These are phyloP conservation scores for Bucorvus abyssinicus DNA, from an alignment of 2,797 vertebrate species.

Conservation along the genomic window DNA sequence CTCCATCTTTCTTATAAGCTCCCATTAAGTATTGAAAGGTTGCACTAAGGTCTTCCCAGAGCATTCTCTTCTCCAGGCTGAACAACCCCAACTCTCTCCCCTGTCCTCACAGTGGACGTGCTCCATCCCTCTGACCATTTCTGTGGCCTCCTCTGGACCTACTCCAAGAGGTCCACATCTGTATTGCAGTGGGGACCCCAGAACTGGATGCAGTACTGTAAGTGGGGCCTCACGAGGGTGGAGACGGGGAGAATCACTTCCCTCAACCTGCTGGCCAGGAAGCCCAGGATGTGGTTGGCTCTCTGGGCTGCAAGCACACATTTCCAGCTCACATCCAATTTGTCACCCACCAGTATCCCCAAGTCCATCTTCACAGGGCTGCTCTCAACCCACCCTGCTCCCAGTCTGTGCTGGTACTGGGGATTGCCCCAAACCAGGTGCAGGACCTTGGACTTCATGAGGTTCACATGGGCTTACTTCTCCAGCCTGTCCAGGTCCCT, in stretches of 20 bases:
- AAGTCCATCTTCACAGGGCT: neutral
- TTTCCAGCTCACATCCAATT: rapidly evolving
- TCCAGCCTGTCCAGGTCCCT: neutral
- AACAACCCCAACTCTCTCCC: neutral
- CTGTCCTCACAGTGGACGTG: neutral
- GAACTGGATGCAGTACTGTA: neutral
- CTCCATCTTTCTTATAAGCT: no score
- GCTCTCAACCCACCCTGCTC: neutral
- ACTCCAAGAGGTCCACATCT: neutral
- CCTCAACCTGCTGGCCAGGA: neutral
- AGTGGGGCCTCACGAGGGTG: neutral
- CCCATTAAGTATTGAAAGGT: neutral
- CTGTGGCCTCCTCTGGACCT: neutral
- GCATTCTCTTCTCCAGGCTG: neutral
- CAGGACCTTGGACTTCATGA: neutral
- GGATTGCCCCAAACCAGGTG: neutral
- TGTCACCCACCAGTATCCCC: neutral
- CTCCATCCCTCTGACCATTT: neutral
- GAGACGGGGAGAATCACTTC: neutral
- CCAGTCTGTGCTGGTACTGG: neutral
- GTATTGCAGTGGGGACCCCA: neutral
- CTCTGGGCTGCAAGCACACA: rapidly evolving
- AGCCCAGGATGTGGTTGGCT: rapidly evolving
- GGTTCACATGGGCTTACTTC: rapidly evolving
- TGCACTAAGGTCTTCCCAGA: rapidly evolving